Evolutionary conservation across 2,888 invertebrate species (phyloP).

Genomic region (Limulus polyphemus): DNA sequence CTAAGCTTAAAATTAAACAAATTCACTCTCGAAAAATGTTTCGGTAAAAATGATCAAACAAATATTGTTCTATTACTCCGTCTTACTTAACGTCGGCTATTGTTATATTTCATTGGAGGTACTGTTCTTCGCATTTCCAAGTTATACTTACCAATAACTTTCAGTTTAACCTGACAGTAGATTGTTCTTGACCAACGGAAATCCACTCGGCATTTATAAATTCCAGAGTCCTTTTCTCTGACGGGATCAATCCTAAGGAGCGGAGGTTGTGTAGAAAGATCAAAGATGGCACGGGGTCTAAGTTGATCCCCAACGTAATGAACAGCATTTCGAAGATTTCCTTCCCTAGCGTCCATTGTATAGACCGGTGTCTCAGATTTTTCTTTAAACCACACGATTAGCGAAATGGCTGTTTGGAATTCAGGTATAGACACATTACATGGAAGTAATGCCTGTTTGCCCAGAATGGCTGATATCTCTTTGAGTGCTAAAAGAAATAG

Average conservation of each 20-base stretch:
- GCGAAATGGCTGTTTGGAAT: conserved; percentile 17
- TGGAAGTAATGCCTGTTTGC: conserved; percentile 27
- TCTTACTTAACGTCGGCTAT: no score
- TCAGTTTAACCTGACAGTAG: no score
- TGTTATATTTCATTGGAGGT: no score
- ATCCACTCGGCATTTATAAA: conserved; percentile 21
- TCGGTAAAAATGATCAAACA: no score
- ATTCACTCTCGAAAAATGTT: no score
- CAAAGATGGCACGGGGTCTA: conserved; percentile 18
- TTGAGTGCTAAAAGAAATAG: no score
- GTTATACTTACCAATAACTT: no score
- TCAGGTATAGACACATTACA: conserved; percentile 34
- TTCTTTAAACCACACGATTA: conserved; percentile 22
- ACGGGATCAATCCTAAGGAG: conserved; percentile 19
- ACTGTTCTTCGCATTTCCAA: no score
- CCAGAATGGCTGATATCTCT: conserved; percentile 20
- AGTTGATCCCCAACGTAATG: conserved; percentile 17
- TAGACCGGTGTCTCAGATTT: conserved; percentile 18
- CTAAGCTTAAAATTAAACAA: no score
- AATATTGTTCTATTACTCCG: no score
- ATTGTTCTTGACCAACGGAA: conserved; percentile 20
- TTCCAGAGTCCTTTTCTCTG: conserved; percentile 19
- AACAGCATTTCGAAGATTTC: conserved; percentile 16
- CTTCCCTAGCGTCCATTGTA: conserved; percentile 19
- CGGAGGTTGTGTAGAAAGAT: conserved; percentile 16